Conservation (phyloP, 1,140 invertebrate species). For the Drosophila ercepeae region DNA sequence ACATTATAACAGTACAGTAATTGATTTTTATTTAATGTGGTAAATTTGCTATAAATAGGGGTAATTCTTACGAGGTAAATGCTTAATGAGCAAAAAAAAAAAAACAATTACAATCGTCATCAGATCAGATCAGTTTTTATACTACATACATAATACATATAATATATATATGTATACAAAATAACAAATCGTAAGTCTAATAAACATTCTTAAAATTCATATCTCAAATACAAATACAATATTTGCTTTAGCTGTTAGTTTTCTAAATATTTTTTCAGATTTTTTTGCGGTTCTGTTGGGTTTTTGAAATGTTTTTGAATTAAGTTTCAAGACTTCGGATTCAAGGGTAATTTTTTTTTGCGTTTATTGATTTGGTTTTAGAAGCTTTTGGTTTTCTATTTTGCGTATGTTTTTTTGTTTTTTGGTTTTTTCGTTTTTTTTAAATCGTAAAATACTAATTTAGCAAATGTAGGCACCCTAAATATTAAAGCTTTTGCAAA, state of each 20-base stretch:
- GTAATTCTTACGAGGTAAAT: constrained; percentile 75
- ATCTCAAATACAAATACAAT: constrained; percentile 70
- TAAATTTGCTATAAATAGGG: constrained; percentile 80
- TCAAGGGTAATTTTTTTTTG: constrained; percentile 1
- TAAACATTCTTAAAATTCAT: constrained; percentile 81
- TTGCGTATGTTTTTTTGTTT: constrained; percentile 10
- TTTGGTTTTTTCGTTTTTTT: constrained; percentile 36
- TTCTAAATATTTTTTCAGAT: constrained; percentile 4
- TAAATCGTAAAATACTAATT: constrained; percentile 82
- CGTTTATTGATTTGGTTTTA: constrained; percentile 1
- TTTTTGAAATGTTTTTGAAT: constrained; percentile 16
- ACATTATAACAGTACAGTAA: constrained; percentile 77
- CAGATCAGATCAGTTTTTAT: constrained; percentile 71
- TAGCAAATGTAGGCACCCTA: constrained; percentile 84
- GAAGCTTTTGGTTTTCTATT: constrained; percentile 9
- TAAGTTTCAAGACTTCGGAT: constrained; percentile 11
- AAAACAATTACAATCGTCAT: constrained; percentile 54
- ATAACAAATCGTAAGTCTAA: constrained; percentile 78
- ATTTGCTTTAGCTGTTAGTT: constrained; percentile 35
- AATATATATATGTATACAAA: constrained; percentile 74
- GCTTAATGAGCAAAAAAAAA: constrained; percentile 79
- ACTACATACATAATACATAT: constrained; percentile 63
- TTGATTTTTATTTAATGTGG: constrained; percentile 70
- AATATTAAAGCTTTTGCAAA: constrained; percentile 84
- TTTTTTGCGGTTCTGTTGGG: constrained; percentile 12